Evolutionary conservation across 2,888 invertebrate genomes (phyloP), one percentile per base, ranked within the genome.

Genomic region (Chydorus sphaericus): DNA sequence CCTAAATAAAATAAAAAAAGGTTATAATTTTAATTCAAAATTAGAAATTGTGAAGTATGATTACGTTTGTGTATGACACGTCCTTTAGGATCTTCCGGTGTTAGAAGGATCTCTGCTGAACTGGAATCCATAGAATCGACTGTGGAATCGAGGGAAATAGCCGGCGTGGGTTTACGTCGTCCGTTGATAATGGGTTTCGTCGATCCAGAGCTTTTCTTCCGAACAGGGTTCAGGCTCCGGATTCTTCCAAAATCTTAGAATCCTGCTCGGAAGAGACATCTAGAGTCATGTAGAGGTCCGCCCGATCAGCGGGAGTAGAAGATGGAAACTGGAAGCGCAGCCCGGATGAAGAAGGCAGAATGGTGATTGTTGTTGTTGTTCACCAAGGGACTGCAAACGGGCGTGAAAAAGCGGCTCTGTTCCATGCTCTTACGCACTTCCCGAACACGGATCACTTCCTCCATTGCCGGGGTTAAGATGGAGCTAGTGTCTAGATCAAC

Each of bases 381-480:
- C 14, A 10, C 7, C 44, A 26, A 26, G 10, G 44, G 44, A 44
- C 44, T 44, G 20, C 23, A 20, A 6, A 26, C n/a, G 8, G 44
- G 44, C 23, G 44, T 44, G 44, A 44, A 44, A 26, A 44, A 52
- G 20, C 33, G 31, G 26, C 52, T 52, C 4, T 37, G 33, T 52
- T 52, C 52, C 33, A 37, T 36, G 23, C 36, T 52, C n/a, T 37
- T 52, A 23, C 52, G 33, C 5, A 36, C 36, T 36, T 52, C 36
- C 23, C 58, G 26, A 28, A 50, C 56, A 11, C 37, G 37, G 6
- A 58, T 58, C 5, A 58, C 58, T 18, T 58, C 56, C 30, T 57
- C 57, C 58, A 58, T 58, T n/a, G 58, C 58, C 26, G 58, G 58
- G 14, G 58, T 58, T 20, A 58, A 29, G 26, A 54, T 31, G 16